These are phyloP conservation scores for Noctilio leporinus DNA, from an alignment of 2,113 vertebrate species.

Conservation along the genomic window DNA sequence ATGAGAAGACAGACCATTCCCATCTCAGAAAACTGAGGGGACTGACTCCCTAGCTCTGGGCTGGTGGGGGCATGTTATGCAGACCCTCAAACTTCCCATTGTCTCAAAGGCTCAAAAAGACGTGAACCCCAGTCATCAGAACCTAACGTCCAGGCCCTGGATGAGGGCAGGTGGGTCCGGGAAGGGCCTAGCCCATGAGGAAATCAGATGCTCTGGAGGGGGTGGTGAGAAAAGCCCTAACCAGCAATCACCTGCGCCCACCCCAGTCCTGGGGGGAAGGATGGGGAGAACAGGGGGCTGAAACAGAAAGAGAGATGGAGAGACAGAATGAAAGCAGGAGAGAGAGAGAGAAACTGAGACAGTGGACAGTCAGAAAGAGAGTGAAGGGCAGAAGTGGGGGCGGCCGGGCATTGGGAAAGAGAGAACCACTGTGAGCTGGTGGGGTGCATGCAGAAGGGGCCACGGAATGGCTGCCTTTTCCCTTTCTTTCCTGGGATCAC, in stretches of 20 bases:
- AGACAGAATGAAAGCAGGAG: slow-evolving; percentile 30
- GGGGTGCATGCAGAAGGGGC: not conserved
- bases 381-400: not conserved
- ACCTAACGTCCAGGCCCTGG: not conserved
- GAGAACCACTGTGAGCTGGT: too few relatives aligned
- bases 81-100: not conserved
- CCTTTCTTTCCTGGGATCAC: not conserved
- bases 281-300: not conserved
- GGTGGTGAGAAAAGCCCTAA: not conserved
- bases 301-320: slow-evolving; percentile 61
- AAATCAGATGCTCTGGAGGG: not conserved
- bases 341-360: slow-evolving; percentile 50
- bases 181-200: not conserved
- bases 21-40: not conserved
- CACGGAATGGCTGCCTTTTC: too few relatives aligned
- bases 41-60: not conserved
- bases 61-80: not conserved
- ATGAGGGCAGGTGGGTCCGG: not conserved
- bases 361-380: slow-evolving; percentile 57
- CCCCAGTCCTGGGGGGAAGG: not conserved
- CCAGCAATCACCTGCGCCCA: not conserved
- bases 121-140: not conserved
- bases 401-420: not conserved
- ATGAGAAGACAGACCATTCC: not conserved
- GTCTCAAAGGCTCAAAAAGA: not conserved